phyloP scores from a whole-genome alignment of 2,888 invertebrate species.

The Tipula helvola region DNA sequence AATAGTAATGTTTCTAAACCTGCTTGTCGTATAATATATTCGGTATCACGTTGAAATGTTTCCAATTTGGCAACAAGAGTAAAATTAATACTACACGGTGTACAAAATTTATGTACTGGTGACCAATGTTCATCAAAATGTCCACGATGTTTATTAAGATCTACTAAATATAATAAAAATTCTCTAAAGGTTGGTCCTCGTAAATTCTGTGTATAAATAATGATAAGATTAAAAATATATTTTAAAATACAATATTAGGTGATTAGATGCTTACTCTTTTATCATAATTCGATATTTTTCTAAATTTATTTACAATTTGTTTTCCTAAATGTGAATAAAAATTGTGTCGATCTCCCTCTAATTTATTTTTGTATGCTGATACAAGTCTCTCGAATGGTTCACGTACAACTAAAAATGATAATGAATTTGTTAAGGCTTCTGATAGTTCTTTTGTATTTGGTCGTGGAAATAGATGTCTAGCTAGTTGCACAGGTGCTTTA shows the following conservation, averaged over 20 bases:
- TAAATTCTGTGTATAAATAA: conserved; percentile 17
- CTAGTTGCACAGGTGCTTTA: conserved; percentile 47
- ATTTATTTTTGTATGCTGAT: conserved; percentile 60
- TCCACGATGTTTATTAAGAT: conserved; percentile 42
- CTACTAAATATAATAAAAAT: conserved; percentile 54
- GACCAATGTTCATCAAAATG: conserved; percentile 53
- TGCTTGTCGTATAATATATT: conserved; percentile 45
- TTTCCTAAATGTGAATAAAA: conserved; percentile 42
- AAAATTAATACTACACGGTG: conserved; percentile 52
- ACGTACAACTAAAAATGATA: conserved; percentile 55
- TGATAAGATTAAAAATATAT: background rate
- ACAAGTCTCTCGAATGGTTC: conserved; percentile 61
- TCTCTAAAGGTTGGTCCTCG: conserved; percentile 54
- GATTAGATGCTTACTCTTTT: background rate
- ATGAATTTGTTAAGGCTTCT: conserved; percentile 46
- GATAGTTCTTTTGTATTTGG: conserved; percentile 51
- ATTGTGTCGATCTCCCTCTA: conserved; percentile 56
- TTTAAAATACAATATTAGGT: background rate
- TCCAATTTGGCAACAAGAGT: conserved; percentile 52
- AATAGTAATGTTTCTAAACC: conserved; percentile 42
- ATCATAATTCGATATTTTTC: conserved; percentile 25
- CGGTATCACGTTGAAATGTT: conserved; percentile 45
- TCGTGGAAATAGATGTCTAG: conserved; percentile 54
- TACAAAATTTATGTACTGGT: conserved; percentile 49
- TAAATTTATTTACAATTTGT: conserved; percentile 48